phyloP scores from a whole-genome alignment of 2,888 invertebrate genomes.

The Ditylenchus weischeri region DNA sequence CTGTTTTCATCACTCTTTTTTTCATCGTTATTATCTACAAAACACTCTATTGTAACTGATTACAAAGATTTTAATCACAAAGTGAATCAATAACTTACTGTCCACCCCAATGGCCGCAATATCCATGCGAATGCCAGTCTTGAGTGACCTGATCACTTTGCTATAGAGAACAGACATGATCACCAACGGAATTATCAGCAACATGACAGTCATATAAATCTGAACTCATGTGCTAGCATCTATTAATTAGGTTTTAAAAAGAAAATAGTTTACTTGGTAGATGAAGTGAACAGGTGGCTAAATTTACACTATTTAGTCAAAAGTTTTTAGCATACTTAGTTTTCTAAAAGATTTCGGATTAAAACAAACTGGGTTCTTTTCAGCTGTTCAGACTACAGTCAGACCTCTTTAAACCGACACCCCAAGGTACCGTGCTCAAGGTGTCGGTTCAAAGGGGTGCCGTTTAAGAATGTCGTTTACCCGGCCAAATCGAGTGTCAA shows the following conservation, averaged over 20 bases:
- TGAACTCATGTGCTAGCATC: conserved; percentile 21
- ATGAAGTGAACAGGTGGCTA: conserved; percentile 10
- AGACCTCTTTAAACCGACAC: no score
- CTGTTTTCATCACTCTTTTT: no score
- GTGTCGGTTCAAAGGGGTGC: no score
- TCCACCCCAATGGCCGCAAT: conserved; percentile 46
- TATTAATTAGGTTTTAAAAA: conserved; percentile 7
- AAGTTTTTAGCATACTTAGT: background rate
- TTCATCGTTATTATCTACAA: no score
- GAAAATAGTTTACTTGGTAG: conserved; percentile 10
- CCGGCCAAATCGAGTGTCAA: no score
- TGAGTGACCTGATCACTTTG: conserved; percentile 58
- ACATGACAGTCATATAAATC: conserved; percentile 67
- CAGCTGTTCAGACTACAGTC: no score
- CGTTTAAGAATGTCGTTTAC: no score
- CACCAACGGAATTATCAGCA: conserved; percentile 73
- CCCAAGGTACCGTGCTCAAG: no score
- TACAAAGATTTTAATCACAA: background rate
- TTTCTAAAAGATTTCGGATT: no score
- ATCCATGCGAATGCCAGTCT: conserved; percentile 60
- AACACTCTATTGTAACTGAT: background rate
- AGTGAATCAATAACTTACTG: conserved; percentile 4
- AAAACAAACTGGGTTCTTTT: no score
- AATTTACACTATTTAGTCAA: background rate
- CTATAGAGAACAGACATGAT: conserved; percentile 66